Percentiles rank a stretch among this genome's conserved stretches.
These are phyloP conservation scores for Aldrovandia affinis DNA, from an alignment of 2,797 vertebrate genomes.

Conservation along the genomic window DNA sequence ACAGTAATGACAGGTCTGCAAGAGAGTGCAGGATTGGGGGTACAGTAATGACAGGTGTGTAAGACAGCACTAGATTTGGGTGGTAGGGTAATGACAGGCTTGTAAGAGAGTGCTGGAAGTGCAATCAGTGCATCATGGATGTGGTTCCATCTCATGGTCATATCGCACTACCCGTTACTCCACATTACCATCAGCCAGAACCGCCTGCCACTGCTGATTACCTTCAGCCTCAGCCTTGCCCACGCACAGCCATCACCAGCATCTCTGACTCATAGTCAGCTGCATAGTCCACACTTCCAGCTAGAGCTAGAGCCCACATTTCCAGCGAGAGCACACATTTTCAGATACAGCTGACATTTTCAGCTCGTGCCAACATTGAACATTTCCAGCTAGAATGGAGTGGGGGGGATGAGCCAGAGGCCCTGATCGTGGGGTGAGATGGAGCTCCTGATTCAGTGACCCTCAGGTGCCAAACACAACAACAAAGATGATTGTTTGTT, in stretches of 20 bases:
- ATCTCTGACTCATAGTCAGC: neutral
- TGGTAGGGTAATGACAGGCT: neutral
- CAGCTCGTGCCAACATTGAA: neutral
- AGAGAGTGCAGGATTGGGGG: neutral
- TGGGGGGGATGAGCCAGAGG: neutral
- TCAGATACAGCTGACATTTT: neutral
- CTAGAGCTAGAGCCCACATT: neutral
- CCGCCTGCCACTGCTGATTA: neutral
- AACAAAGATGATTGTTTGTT: no score
- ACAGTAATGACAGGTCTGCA: neutral
- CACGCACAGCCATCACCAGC: slow-evolving; percentile 6
- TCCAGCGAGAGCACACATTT: neutral
- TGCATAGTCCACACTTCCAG: neutral
- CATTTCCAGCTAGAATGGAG: neutral
- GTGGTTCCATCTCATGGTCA: neutral
- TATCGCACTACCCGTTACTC: neutral
- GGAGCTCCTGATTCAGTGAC: neutral
- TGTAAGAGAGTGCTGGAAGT: neutral
- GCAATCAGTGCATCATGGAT: neutral
- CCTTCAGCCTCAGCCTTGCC: neutral
- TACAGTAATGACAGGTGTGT: neutral
- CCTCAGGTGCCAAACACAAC: no score
- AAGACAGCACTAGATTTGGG: neutral
- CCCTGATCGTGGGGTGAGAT: neutral
- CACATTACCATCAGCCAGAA: slow-evolving; percentile 1